Conservation (phyloP, 1,140 invertebrate species). For the Heliconius hewitsoni region DNA sequence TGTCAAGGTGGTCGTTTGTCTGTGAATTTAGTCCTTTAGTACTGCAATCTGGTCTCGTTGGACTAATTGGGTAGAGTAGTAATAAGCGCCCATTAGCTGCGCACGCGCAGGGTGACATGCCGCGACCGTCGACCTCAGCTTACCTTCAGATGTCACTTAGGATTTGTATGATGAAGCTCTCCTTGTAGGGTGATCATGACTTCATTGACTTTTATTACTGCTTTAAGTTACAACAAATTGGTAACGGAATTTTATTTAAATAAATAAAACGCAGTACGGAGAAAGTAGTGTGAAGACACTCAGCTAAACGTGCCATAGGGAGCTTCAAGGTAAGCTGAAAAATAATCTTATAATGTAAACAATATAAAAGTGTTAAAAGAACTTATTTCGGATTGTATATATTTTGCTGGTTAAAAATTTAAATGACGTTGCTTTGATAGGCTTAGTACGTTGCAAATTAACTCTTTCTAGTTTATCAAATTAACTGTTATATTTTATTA, state of each 20-base stretch:
- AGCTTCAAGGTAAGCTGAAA: too few relatives aligned
- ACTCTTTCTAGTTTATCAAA: not conserved
- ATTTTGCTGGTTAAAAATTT: not conserved
- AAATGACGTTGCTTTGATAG: not conserved
- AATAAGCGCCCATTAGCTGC: constrained; percentile 53
- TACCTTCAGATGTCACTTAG: constrained; percentile 18
- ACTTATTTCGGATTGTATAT: not conserved
- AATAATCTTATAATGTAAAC: not conserved
- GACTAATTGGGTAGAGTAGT: constrained; percentile 61
- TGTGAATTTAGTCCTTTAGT: constrained; percentile 42
- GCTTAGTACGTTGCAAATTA: not conserved
- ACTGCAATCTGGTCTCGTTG: constrained; percentile 49
- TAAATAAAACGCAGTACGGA: not conserved
- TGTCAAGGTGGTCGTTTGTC: constrained; percentile 39
- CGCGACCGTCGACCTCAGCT: constrained; percentile 41
- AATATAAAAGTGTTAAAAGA: not conserved
- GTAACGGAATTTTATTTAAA: not conserved
- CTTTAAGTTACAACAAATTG: not conserved
- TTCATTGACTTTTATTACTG: not conserved
- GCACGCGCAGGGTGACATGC: constrained; percentile 54
- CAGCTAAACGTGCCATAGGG: too few relatives aligned
- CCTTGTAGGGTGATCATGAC: constrained; percentile 4
- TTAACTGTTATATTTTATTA: not conserved
- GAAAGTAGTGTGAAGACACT: not conserved
- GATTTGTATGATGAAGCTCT: constrained; percentile 31